Base-by-base conservation (phyloP, 2,888 invertebrate genomes). In the Drosophila koepferae region DNA sequence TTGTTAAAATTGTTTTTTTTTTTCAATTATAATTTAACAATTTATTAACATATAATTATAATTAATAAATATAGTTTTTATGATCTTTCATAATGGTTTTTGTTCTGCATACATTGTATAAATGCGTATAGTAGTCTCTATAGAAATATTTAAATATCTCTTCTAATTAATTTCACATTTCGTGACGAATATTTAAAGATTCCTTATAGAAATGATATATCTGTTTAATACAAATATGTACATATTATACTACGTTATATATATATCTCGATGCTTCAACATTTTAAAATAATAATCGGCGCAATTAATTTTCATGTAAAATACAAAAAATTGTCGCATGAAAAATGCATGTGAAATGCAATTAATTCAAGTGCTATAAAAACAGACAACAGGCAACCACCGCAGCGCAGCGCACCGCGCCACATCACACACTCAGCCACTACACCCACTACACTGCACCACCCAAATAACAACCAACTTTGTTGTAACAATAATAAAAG, bases 281-380 rank as follows among this genome's bases (percentile, higher is more conserved):
- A 60, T 60, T 71, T 81, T 51, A 34, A 83, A 77, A 68, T 55
- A 56, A 74, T 63, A 80, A 77, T 65, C 63, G 72, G 14, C 56
- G 67, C 80, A 85, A 89, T 85, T 85, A 85, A 86, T 89, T 89
- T 66, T 56, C 56, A 62, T 63, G 82, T 70, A 74, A 86, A 84
- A 72, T 77, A 77, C 74, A 44, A 34, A 51, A 73, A 73, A 72
- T 77, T 71, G 70, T 49, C 74, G 40, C 59, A 72, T 79, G 76
- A 79, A 84, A 81, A 79, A 67, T 83, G 69, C 72, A 86, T 84
- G 89, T 62, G 87, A 87, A 89, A 79, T 84, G 87, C 85, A 85
- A 89, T 85, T 87, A 85, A 85, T 89, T 87, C 77, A 73, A 84
- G 72, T 84, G 84, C 71, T 54, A 55, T 60, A 73, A 61, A 56